Evolutionary conservation across 2,113 vertebrate genomes (phyloP).

Genomic region (Solea solea): DNA sequence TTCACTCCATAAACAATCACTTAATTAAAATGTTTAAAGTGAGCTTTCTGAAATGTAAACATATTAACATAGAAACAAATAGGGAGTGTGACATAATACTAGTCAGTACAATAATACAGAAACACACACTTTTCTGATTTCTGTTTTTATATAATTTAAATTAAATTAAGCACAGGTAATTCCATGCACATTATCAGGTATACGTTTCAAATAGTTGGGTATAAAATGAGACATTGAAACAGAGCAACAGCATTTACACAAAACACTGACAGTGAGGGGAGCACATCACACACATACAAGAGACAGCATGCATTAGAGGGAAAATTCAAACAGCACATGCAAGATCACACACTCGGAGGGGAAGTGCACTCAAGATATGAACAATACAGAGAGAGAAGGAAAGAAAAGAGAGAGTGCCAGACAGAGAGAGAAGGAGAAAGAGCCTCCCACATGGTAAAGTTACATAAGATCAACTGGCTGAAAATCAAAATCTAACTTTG

Average conservation of each 20-base stretch:
- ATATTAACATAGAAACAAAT: background rate
- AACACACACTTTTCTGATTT: background rate
- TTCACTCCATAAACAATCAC: slow-evolving; percentile 11
- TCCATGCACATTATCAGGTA: slow-evolving; percentile 52
- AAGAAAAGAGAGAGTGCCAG: slow-evolving; percentile 14
- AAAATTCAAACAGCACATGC: slow-evolving; percentile 69
- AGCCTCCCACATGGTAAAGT: slow-evolving; percentile 61
- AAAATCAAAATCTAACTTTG: slow-evolving; percentile 53
- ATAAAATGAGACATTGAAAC: slow-evolving; percentile 57
- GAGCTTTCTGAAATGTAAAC: slow-evolving; percentile 1
- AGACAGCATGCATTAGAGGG: slow-evolving; percentile 73
- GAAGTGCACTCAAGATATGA: slow-evolving; percentile 45
- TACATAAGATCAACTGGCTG: slow-evolving; percentile 62
- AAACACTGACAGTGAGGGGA: slow-evolving; percentile 46
- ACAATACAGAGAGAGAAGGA: slow-evolving; percentile 30
- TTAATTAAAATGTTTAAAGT: slow-evolving; percentile 9
- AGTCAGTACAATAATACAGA: background rate
- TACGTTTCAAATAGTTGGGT: slow-evolving; percentile 50
- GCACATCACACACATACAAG: slow-evolving; percentile 54
- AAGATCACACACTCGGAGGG: slow-evolving; percentile 59
- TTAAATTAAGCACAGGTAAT: slow-evolving; percentile 37
- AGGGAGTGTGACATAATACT: background rate
- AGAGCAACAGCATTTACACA: slow-evolving; percentile 56
- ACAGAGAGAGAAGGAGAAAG: slow-evolving; percentile 47
- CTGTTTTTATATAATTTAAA: background rate